Evolutionary conservation across 2,797 vertebrate genomes (phyloP).

Genomic region (Apogon talboti): DNA sequence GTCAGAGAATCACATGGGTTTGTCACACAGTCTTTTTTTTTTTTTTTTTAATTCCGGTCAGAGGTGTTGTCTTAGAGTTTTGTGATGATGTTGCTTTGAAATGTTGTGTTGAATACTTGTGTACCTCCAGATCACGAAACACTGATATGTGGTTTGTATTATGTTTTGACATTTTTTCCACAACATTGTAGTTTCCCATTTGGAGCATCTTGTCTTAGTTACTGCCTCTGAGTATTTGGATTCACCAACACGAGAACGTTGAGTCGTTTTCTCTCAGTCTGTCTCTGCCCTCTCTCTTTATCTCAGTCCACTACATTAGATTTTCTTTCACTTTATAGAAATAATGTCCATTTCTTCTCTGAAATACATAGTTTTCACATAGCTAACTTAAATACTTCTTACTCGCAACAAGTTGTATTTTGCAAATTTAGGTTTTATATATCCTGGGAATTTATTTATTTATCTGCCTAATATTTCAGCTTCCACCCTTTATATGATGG

Average conservation of each 20-base stretch:
- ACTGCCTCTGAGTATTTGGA: slow-evolving; percentile 24
- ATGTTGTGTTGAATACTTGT: slow-evolving; percentile 28
- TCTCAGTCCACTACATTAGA: not conserved
- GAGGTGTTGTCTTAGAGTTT: slow-evolving; percentile 19
- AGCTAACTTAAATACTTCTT: too few relatives aligned
- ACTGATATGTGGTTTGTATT: slow-evolving; percentile 35
- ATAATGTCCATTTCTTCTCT: not conserved
- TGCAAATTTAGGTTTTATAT: too few relatives aligned
- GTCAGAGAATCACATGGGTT: slow-evolving; percentile 13
- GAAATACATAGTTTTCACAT: not conserved
- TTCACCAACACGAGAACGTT: slow-evolving; percentile 19
- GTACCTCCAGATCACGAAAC: slow-evolving; percentile 16
- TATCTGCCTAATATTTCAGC: too few relatives aligned
- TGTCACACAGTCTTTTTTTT: slow-evolving; percentile 8
- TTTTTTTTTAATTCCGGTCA: slow-evolving; percentile 14
- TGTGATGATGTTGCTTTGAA: slow-evolving; percentile 12
- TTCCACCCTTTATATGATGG: too few relatives aligned
- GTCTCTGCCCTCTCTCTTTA: not conserved
- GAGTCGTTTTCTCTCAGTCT: slow-evolving; percentile 12
- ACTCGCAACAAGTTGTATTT: too few relatives aligned
- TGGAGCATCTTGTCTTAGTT: slow-evolving; percentile 53
- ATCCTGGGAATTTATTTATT: too few relatives aligned
- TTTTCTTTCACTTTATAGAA: not conserved
- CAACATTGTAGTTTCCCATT: slow-evolving; percentile 41
- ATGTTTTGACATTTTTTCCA: slow-evolving; percentile 41